These are phyloP conservation scores for Zosterops pallidus DNA, from an alignment of 2,113 vertebrate genomes.

Conservation along the genomic window DNA sequence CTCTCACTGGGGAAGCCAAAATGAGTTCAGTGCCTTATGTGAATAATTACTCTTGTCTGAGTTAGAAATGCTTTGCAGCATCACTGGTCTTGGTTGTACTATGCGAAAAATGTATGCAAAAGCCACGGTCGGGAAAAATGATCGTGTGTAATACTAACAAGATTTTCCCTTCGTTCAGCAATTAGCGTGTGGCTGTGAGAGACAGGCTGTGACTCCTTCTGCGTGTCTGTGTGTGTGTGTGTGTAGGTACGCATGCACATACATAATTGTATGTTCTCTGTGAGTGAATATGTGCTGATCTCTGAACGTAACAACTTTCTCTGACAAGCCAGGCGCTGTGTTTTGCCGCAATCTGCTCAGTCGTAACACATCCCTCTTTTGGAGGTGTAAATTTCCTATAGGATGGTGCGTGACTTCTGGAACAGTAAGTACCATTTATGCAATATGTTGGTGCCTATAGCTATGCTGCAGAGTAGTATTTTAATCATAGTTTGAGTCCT, in stretches of 20 bases:
- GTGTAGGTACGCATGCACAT: neutral
- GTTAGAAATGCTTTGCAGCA: slow-evolving; percentile 6
- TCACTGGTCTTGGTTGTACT: neutral
- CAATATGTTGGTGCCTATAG: neutral
- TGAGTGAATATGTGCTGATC: neutral
- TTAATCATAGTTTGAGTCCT: neutral
- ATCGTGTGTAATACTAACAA: neutral
- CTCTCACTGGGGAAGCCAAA: slow-evolving; percentile 3
- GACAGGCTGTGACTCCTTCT: neutral
- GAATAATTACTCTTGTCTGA: neutral
- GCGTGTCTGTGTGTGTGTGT: neutral
- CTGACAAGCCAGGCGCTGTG: neutral
- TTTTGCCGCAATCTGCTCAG: slow-evolving; percentile 33
- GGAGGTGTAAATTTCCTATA: slow-evolving; percentile 6
- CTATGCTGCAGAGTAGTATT: neutral
- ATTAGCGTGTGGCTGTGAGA: neutral
- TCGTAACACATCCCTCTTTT: neutral
- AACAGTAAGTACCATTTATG: slow-evolving; percentile 21
- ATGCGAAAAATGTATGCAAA: neutral
- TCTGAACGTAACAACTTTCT: slow-evolving; percentile 32
- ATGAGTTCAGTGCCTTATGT: neutral
- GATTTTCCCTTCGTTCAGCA: neutral
- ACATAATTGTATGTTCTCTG: neutral
- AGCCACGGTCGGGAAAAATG: neutral
- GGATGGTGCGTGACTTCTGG: neutral